Evolutionary conservation across 2,113 vertebrate genomes (phyloP), one percentile per base, ranked within the genome.

Genomic region (Pagrus major): DNA sequence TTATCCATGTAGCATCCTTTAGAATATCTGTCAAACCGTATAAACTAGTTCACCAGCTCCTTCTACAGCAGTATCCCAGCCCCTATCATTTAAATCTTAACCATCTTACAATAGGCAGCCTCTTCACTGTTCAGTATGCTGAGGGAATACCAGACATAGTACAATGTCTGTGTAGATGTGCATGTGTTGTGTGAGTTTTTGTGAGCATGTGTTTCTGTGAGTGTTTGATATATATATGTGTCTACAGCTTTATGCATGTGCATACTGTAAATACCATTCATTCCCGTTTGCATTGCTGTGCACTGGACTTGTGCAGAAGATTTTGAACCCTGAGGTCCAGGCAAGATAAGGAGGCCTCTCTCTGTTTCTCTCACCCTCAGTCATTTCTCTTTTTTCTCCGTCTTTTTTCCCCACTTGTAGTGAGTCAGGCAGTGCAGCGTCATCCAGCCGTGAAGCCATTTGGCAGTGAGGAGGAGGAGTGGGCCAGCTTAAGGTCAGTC

Each of bases 401-500:
- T 55, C 51, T 64, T 35, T 18, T 29, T 76, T 80, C 73, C 46
- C 46, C 15, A 39, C 55, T 65, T 33, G 27, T 61, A 60, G 64
- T 10, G 7, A 82, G 67, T 79, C 39, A 68, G 37, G 66, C 76
- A 56, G 51, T 79, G 37, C 73, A 63, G 49, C 11, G 33, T 76
- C 77, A 87, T 74, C 64, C 84, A 89, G 67, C 86, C 75, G 25
- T 84, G 60, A 87, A 83, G 64, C 66, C 73, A 84, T 89, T 88
- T 81, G 54, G 21, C 9, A 10, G 71, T 65, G 69, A 78, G 72
- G 70, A 80, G 37, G 61, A 69, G 67, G 54, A 80, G 83, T 60
- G 67, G 72, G 23, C 64, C 80, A 88, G 80, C 56, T 88, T 82
- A 91, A 94, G 87, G 91, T 92, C 87, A 91, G 63, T 85, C 47